These are phyloP conservation scores for Lepeophtheirus nordmannii DNA, from an alignment of 2,888 invertebrate genomes.

Conservation along the genomic window DNA sequence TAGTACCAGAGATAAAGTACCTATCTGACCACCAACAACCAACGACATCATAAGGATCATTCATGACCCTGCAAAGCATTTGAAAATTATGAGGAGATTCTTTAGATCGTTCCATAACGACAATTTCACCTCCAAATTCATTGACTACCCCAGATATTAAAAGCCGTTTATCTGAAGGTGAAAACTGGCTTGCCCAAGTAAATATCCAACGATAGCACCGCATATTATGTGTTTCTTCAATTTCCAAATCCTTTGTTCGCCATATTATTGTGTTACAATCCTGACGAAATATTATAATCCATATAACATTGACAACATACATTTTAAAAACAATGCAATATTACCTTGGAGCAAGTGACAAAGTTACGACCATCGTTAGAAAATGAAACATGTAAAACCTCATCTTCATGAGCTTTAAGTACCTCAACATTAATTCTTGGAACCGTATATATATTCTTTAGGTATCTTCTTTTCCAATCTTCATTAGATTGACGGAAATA, in stretches of 20 bases:
- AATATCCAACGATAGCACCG: background rate
- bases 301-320: background rate
- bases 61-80: slow-evolving; percentile 14
- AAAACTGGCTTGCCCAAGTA: slow-evolving; percentile 12
- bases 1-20: slow-evolving; percentile 1
- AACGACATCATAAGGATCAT: slow-evolving; percentile 16
- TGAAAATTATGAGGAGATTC: background rate
- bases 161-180: slow-evolving; percentile 1
- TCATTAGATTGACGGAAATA: background rate
- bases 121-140: background rate
- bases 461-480: slow-evolving; percentile 8
- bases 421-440: background rate
- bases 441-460: background rate
- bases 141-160: slow-evolving; percentile 8
- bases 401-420: slow-evolving; percentile 1
- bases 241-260: background rate
- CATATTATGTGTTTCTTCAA: background rate
- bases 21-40: slow-evolving; percentile 16
- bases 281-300: background rate
- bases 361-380: background rate
- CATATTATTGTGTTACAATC: background rate
- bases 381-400: slow-evolving; percentile 16
- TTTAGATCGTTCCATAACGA: background rate
- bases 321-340: background rate
- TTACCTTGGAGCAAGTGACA: slow-evolving; percentile 19